Evolutionary conservation across 2,888 invertebrate genomes (phyloP), one percentile per base, ranked within the genome.

Genomic region (Eupithecia pulchellata): DNA sequence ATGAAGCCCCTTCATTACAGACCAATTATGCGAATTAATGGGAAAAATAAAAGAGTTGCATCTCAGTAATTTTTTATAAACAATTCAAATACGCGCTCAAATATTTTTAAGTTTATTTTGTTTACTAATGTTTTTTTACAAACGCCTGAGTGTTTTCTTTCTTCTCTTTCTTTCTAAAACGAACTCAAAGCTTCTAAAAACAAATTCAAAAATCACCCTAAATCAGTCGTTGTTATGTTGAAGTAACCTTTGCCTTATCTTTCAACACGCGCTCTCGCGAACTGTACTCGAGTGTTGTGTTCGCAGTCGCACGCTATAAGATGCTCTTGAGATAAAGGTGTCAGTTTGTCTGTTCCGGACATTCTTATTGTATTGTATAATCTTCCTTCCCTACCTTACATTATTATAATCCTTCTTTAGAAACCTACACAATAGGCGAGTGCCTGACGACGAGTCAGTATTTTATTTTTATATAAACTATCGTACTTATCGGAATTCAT

Each of bases 241-340:
- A 13, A 11, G 52, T 13, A 25, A 52, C 52, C 52, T 13, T 25
- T 25, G 11, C 13, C 4, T 25, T 25, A 25, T 52, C 52, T n/a
- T n/a, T n/a, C 25, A 25, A 52, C 13, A 52, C 52, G 25, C 6
- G 6, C 52, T 13, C 25, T 52, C 4, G 52, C 47, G 2, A 9
- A 9, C n/a, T 47, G 47, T 47, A 47, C 52, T 25, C 20, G 4
- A 13, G n/a, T 3, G 47, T 11, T 52, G 20, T 11, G 52, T 52
- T 52, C 52, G 52, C 52, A 25, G 20, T 52, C 52, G 52, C 52
- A 25, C 52, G 52, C 52, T 52, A 52, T 13, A 4, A 52, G 52
- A 52, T 52, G 52, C 1, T 25, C 52, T 11, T 52, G 25, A 52
- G 52, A 52, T 52, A 52, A 25, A 25, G 4, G 25, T 13, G 11